Percentiles rank a stretch among this genome's conserved stretches.
Conservation (phyloP, 2,797 vertebrate species). For the Percopsis omiscomaycus region DNA sequence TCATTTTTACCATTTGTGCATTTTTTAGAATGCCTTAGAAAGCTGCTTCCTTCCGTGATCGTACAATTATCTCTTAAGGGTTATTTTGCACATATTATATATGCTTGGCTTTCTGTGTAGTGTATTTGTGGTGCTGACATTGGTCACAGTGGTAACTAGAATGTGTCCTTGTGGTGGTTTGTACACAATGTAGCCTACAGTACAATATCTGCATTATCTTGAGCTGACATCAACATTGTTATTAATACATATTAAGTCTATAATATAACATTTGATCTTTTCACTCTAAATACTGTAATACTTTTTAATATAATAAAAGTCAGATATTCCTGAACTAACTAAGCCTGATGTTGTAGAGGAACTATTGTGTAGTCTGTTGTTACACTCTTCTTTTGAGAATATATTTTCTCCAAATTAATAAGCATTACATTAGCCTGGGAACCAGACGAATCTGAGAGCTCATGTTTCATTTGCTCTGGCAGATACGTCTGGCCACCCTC, state of each 20-base stretch:
- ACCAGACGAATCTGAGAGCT: too few species aligned
- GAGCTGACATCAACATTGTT: conserved; percentile 49
- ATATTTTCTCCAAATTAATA: too few species aligned
- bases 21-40: conserved; percentile 34
- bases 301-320: conserved; percentile 61
- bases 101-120: background rate
- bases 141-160: too few species aligned
- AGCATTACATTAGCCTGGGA: too few species aligned
- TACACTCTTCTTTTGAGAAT: too few species aligned
- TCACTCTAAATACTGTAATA: conserved; percentile 40
- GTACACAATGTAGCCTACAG: conserved; percentile 17
- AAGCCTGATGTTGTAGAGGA: conserved; percentile 7
- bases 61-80: conserved; percentile 48
- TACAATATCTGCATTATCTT: conserved; percentile 52
- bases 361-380: background rate
- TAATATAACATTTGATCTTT: conserved; percentile 37
- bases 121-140: background rate
- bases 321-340: conserved; percentile 32
- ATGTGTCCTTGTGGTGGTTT: conserved; percentile 30
- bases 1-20: conserved; percentile 9
- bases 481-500: too few species aligned
- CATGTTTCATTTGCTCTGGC: too few species aligned
- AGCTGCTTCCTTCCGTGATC: conserved; percentile 27
- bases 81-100: conserved; percentile 52
- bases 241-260: conserved; percentile 60